These are phyloP conservation scores for Eupithecia dodoneata DNA, from an alignment of 2,888 invertebrate genomes.

Conservation along the genomic window DNA sequence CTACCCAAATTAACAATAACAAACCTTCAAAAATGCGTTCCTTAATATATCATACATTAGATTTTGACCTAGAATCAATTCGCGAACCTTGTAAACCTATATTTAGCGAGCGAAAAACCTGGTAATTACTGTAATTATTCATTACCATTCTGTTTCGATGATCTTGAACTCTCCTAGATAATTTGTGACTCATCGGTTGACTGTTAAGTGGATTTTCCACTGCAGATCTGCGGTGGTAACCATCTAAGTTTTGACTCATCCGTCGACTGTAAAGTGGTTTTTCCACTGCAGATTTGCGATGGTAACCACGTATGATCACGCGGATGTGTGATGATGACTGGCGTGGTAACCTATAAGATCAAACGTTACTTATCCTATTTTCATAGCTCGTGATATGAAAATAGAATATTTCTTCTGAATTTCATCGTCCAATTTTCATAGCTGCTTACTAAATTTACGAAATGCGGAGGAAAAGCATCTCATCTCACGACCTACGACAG, in stretches of 20 bases:
- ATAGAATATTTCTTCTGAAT: background rate
- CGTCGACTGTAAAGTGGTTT: background rate
- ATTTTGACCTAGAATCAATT: constrained; percentile 37
- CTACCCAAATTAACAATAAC: background rate
- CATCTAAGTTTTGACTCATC: constrained; percentile 10
- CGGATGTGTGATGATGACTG: background rate
- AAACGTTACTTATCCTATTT: background rate
- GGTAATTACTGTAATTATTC: constrained; percentile 30
- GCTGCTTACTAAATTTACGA: background rate
- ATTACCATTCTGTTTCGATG: constrained; percentile 37
- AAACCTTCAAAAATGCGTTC: background rate
- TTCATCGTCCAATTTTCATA: background rate
- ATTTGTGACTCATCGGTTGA: constrained; percentile 9
- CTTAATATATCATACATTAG: too few species aligned
- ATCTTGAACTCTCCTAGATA: constrained; percentile 35
- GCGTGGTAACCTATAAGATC: background rate
- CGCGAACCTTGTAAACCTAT: constrained; percentile 36
- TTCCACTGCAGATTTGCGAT: background rate
- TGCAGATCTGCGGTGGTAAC: background rate
- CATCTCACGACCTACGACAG: background rate
- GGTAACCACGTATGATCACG: too few species aligned
- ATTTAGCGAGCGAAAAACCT: constrained; percentile 27
- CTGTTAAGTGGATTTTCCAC: background rate
- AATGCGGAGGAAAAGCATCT: background rate
- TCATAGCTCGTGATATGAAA: background rate